phyloP scores from a whole-genome alignment of 1,140 invertebrate species.

The Sinella curviseta region DNA sequence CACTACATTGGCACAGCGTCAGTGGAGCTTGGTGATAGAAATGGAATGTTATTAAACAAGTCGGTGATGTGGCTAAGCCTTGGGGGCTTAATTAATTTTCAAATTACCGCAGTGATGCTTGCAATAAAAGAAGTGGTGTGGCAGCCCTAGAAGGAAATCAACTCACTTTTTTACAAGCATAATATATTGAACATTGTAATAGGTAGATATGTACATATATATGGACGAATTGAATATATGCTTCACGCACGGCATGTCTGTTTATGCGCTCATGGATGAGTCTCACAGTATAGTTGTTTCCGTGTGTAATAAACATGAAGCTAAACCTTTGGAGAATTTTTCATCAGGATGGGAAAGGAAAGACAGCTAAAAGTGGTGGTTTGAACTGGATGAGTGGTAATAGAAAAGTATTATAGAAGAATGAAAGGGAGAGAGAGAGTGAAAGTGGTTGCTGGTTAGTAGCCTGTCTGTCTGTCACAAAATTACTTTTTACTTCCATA shows the following conservation, averaged over 20 bases:
- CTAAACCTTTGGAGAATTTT: background rate
- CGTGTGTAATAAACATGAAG: background rate
- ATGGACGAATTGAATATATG: no score
- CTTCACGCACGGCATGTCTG: no score
- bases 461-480: constrained; percentile 6
- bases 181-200: no score
- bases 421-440: background rate
- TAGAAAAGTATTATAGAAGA: constrained; percentile 15
- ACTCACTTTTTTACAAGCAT: no score
- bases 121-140: constrained; percentile 19
- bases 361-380: no score
- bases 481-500: constrained; percentile 15
- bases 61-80: constrained; percentile 1
- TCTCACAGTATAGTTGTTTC: no score
- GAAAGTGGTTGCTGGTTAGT: no score
- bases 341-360: background rate
- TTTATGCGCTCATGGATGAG: no score
- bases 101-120: constrained; percentile 1
- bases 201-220: no score
- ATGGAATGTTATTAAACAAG: constrained; percentile 17
- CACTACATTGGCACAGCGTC: no score
- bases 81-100: constrained; percentile 23
- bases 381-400: background rate
- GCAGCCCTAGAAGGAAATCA: constrained; percentile 3
- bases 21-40: no score